Percentiles rank a stretch among this genome's conserved stretches.
Evolutionary conservation across 1,140 invertebrate genomes (phyloP).

Genomic region (Cyphomyrmex costatus): DNA sequence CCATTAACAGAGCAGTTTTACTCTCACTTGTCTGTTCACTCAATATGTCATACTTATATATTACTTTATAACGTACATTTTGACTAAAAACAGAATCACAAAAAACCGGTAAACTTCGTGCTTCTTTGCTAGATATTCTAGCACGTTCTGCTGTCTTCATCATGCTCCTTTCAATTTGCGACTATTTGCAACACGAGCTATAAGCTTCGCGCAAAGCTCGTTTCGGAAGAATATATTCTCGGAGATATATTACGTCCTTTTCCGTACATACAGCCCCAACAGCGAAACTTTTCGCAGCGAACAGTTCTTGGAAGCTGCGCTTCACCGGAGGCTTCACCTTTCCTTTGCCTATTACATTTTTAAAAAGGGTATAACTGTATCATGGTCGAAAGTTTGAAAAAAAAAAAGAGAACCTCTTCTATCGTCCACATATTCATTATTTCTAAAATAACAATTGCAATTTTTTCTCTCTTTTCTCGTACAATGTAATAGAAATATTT

Average conservation of each 20-base stretch:
- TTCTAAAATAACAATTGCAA: not conserved
- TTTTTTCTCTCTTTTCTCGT: not conserved
- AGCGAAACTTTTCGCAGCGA: constrained; percentile 29
- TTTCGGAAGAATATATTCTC: not conserved
- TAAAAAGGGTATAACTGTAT: constrained; percentile 2
- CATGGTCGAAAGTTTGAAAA: not conserved
- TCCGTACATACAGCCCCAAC: not conserved
- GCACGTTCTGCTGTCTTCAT: not conserved
- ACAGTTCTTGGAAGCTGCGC: not conserved
- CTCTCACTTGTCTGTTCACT: too few species aligned
- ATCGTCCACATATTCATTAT: not conserved
- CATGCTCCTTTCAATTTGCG: not conserved
- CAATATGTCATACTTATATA: too few species aligned
- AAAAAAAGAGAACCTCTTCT: not conserved
- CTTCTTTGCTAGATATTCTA: too few species aligned
- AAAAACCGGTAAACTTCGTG: not conserved
- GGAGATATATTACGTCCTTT: not conserved
- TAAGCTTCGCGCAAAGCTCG: not conserved
- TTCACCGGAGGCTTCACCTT: not conserved
- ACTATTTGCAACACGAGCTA: not conserved
- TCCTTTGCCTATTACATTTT: constrained; percentile 31
- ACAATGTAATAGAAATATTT: not conserved
- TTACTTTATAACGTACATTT: not conserved
- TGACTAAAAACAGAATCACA: not conserved
- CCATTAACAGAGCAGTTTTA: too few species aligned